Evolutionary conservation across 2,888 invertebrate species (phyloP).

Genomic region (Ferrisia virgata): DNA sequence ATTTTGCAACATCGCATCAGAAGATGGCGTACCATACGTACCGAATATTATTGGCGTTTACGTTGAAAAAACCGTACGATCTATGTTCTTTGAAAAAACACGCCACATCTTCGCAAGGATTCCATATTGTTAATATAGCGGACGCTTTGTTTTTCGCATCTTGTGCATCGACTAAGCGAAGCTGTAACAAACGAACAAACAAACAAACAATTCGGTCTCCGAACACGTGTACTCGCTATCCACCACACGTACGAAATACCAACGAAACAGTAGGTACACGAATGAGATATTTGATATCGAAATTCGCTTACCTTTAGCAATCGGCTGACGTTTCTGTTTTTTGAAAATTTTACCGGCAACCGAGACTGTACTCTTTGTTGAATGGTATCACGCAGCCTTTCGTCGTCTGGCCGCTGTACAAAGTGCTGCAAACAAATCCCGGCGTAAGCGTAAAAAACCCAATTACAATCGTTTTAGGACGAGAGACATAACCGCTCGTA

Average conservation of each 20-base stretch:
- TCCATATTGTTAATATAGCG: slow-evolving; percentile 67
- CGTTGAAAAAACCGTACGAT: slow-evolving; percentile 55
- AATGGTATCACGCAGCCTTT: slow-evolving; percentile 48
- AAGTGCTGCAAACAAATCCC: slow-evolving; percentile 44
- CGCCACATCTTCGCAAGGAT: slow-evolving; percentile 62
- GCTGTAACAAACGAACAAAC: slow-evolving; percentile 47
- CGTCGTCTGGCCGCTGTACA: slow-evolving; percentile 43
- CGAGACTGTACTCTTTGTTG: slow-evolving; percentile 45
- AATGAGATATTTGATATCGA: background rate
- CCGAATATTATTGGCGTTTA: slow-evolving; percentile 48
- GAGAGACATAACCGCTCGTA: background rate
- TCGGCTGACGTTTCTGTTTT: slow-evolving; percentile 46
- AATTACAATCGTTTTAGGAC: no score
- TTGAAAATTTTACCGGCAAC: slow-evolving; percentile 46
- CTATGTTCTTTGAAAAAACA: slow-evolving; percentile 63
- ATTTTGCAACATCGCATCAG: no score
- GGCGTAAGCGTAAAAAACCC: background rate
- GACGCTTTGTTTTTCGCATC: slow-evolving; percentile 50
- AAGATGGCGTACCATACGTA: background rate
- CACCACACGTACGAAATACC: background rate
- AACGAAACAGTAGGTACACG: background rate
- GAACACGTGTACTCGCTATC: no score
- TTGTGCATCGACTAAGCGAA: slow-evolving; percentile 55
- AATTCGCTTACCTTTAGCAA: slow-evolving; percentile 48
- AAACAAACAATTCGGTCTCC: background rate